phyloP scores from a whole-genome alignment of 2,888 invertebrate species.

The Deroplatys truncata region DNA sequence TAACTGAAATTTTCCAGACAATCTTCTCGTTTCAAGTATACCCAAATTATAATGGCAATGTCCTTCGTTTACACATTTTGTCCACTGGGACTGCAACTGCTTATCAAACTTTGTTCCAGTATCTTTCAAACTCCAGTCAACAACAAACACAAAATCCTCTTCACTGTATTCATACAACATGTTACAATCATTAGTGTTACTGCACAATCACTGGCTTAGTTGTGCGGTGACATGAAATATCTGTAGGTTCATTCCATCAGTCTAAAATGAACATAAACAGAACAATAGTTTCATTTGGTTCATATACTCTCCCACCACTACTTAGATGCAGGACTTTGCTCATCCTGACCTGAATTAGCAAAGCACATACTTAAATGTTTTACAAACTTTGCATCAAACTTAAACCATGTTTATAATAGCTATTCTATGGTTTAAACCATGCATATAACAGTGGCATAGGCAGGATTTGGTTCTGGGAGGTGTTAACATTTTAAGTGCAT shows the following conservation, averaged over 20 bases:
- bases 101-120: background rate
- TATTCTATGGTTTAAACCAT: too few species aligned
- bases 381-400: too few species aligned
- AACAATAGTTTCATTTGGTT: too few species aligned
- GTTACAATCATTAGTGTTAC: background rate
- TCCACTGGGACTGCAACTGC: background rate
- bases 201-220: background rate
- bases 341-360: too few species aligned
- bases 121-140: background rate
- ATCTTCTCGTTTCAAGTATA: background rate
- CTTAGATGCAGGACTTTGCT: too few species aligned
- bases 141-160: background rate
- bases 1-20: background rate
- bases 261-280: too few species aligned
- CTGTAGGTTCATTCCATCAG: background rate
- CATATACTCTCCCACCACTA: too few species aligned
- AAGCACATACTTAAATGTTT: too few species aligned
- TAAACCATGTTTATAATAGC: too few species aligned
- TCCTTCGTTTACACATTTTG: background rate
- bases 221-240: background rate
- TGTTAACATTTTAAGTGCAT: too few species aligned
- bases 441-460: too few species aligned
- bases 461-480: too few species aligned
- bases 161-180: background rate
- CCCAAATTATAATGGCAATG: background rate